Base-by-base conservation (phyloP, 1,140 invertebrate species). In the Pogonus chalceus region DNA sequence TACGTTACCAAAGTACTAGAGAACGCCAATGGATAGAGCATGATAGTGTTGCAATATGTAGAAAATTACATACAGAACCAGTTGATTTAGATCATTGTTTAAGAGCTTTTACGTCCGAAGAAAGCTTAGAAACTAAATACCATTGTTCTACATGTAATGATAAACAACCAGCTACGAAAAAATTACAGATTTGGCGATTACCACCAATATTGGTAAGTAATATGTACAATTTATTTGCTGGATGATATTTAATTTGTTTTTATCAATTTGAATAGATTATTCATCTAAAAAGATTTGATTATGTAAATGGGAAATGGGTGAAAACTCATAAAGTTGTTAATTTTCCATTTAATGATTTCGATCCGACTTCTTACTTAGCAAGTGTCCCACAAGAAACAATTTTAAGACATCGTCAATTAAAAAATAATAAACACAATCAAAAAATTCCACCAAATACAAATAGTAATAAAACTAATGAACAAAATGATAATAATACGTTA, bases 251-350 rank as follows among this genome's bases (percentile, higher is more conserved):
- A 49, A 56, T 57, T 60, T 22, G 43, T 55, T 68, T n/a, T n/a
- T n/a, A n/a, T n/a, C n/a, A n/a, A n/a, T n/a, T n/a, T n/a, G n/a
- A 75, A 16, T 69, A 92, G 88, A 90, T 93, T 64, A 81, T 94
- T 7, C 90, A 93, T 65, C 68, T 94, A 51, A 94, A 94, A 66
- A 77, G 91, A 23, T 94, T 94, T 69, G 90, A 93, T 70, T 90
- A 82, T 64, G 80, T 91, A 4, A 88, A 90, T 68, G 85, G 81
- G 62, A 85, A 88, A 65, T 93, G 90, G 90, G 84, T 93, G n/a
- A 94, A 94, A 67, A 92, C 90, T 0, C 88, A 91, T 65, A 93
- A 92, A 69, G 87, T 89, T 39, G 90, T 94, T 0, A 84, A 90
- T 63, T 93, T 93, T 66, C 90, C 90, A 0, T 82, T 86, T 56